phyloP scores from a whole-genome alignment of 2,113 vertebrate species.

The Psephotus haematonotus region DNA sequence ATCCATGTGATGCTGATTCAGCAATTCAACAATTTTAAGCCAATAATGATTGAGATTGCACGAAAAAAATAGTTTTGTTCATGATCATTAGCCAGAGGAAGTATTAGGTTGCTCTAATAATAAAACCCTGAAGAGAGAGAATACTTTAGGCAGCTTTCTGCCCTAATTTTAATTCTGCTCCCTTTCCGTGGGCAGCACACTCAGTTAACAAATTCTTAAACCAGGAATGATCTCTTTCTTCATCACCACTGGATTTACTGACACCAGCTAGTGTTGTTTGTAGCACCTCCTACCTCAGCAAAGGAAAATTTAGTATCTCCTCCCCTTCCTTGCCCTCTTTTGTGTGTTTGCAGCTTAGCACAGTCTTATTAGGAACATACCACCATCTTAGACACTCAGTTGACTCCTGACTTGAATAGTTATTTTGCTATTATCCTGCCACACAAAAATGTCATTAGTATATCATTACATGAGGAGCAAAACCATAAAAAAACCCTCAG shows the following conservation, averaged over 20 bases:
- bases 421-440: not conserved
- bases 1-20: not conserved
- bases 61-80: not conserved
- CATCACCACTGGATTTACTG: not conserved
- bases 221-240: constrained; percentile 4
- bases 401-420: not conserved
- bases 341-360: not conserved
- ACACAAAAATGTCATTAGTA: not conserved
- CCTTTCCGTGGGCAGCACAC: not conserved
- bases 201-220: constrained; percentile 2
- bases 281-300: not conserved
- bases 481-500: not conserved
- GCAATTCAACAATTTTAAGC: not conserved
- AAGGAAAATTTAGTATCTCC: not conserved
- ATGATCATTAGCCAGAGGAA: not conserved
- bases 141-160: not conserved
- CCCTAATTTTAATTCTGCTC: not conserved
- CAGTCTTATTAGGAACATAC: not conserved
- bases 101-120: not conserved
- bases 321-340: not conserved
- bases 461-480: not conserved
- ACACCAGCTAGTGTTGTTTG: not conserved
- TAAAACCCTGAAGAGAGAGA: constrained; percentile 13
- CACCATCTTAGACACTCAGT: not conserved
- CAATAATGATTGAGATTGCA: not conserved